Evolutionary conservation across 2,797 vertebrate genomes (phyloP).

Genomic region (Aratinga solstitialis): DNA sequence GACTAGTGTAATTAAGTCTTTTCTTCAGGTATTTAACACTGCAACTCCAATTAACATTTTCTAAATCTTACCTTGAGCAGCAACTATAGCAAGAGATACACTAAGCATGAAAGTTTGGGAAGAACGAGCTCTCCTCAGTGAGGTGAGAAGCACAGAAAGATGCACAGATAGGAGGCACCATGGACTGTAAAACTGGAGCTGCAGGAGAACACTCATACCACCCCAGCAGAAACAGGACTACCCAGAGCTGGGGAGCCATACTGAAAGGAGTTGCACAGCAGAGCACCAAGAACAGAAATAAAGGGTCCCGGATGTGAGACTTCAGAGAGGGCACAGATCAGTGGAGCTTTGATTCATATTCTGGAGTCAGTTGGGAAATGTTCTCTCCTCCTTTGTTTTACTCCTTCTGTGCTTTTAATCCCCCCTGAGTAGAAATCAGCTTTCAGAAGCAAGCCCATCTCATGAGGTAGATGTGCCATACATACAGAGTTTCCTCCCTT

Average conservation of each 20-base stretch:
- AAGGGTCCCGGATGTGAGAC: neutral
- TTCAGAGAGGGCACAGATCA: neutral
- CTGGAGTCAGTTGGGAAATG: neutral
- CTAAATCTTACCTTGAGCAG: neutral
- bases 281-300: neutral
- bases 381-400: neutral
- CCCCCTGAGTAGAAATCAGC: neutral
- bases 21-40: neutral
- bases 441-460: constrained; percentile 17
- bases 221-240: neutral
- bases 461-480: neutral
- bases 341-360: neutral
- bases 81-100: neutral
- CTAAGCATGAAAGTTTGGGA: neutral
- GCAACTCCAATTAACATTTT: neutral
- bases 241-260: neutral
- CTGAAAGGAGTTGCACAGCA: neutral
- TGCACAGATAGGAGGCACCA: neutral
- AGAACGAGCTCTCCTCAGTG: neutral
- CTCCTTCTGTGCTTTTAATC: neutral
- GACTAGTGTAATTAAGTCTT: neutral
- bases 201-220: accelerated
- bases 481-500: neutral
- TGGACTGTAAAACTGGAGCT: neutral
- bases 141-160: neutral